Evolutionary conservation across 2,113 vertebrate species (phyloP).

Genomic region (Syngnathus floridae): DNA sequence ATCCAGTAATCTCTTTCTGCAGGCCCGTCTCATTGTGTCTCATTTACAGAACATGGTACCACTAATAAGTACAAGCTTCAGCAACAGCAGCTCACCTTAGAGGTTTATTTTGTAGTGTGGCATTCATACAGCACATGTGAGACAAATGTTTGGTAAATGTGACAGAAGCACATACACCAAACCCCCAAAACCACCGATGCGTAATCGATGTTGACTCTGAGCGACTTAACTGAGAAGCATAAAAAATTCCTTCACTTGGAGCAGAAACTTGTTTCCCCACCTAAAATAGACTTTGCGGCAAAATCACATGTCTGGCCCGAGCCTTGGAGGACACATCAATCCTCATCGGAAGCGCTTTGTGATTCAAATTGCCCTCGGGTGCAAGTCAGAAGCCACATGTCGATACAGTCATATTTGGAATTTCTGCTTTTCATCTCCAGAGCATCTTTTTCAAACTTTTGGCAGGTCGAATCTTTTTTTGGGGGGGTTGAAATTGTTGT

Average conservation of each 20-base stretch:
- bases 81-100: not conserved
- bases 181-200: not conserved
- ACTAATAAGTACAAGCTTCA: not conserved
- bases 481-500: conserved; percentile 1
- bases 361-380: not conserved
- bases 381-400: not conserved
- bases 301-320: not conserved
- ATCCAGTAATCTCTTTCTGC: not conserved
- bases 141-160: not conserved
- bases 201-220: not conserved
- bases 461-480: not conserved
- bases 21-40: not conserved
- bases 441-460: not conserved
- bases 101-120: not conserved
- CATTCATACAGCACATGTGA: not conserved
- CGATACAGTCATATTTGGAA: conserved; percentile 2
- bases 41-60: not conserved
- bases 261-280: not conserved
- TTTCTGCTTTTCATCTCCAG: not conserved
- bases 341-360: not conserved
- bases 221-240: not conserved
- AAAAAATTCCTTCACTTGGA: not conserved
- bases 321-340: conserved; percentile 1
- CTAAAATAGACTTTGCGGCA: conserved; percentile 2
- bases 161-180: not conserved